Base-by-base conservation (phyloP, 1,140 invertebrate species). In the Macrosteles quadrilineatus region DNA sequence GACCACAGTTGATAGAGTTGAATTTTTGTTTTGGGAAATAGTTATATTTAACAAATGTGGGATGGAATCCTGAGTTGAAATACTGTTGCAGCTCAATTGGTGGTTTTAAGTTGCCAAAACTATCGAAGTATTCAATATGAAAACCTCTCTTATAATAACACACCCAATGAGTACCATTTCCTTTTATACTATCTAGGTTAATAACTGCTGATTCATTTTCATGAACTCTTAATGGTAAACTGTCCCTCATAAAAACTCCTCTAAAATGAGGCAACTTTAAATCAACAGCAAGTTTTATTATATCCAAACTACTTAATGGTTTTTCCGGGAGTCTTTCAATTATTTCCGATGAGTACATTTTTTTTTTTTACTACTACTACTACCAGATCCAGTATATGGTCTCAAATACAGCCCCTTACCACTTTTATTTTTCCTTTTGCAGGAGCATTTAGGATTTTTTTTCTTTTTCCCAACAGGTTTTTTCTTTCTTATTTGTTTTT, bases 91-190 rank as follows among this genome's bases (percentile, higher is more conserved):
- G 27, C 32, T 68, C 67, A 27, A 23, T 53, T 12, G 55, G 67
- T 9, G 47, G 67, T 32, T 32, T 68, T 11, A 68, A 17, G 32
- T 68, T 59, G 2, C 55, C 55, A 57, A 68, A 57, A 36, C 47
- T 53, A 25, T 68, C 67, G 57, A 68, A 71, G 43, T 67, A 68
- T 19, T 67, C 25, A n/a, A 71, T 50, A 30, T 57, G n/a, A 40
- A 29, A 19, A 19, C 43, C 59, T 14, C 64, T 25, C 72, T 80
- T 80, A 30, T 71, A 68, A 59, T 79, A 80, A 27, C 72, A 71
- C 31, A 76, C 73, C 78, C 79, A 80, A 70, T 80, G 77, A 9
- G 75, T 80, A 0, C 77, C 76, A 31, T 50, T 43, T 17, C 72
- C 71, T 17, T 66, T 17, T 59, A 64, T 66, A 59, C 73, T 65